Base-by-base conservation (phyloP, 1,140 invertebrate species). In the Formica exsecta region DNA sequence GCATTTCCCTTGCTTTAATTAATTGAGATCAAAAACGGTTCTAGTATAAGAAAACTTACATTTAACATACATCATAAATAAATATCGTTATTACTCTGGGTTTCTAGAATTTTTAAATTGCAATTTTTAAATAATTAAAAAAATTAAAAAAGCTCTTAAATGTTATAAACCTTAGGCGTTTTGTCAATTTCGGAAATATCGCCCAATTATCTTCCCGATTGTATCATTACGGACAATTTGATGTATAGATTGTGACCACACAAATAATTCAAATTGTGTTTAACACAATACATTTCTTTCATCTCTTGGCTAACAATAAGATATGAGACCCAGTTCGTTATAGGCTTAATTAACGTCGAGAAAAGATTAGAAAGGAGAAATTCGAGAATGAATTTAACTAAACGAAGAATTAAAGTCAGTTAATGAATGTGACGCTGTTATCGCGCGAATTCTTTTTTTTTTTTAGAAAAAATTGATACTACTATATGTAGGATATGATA, bases 371-470 rank as follows among this genome's bases (percentile, higher is more conserved):
- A 80, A 54, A 68, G 25, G 11, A n/a, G 13, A 22, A 59, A 38
- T 38, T 79, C 62, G 7, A 59, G 9, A 71, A 70, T 29, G 13
- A 73, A 5, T 66, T 66, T 66, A 44, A 59, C 36, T 9, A 68
- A 44, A 61, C 38, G 38, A 54, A 75, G 57, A 62, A 80, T 5
- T 32, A 32, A 25, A 73, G 4, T 16, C 22, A 61, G 44, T 51
- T 79, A 68, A 68, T 51, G 13, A 81, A 25, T 32, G 29, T 38
- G 38, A 44, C 19, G 38, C 32, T 73, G 61, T 81, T 79, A 51
- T 59, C 25, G 19, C 25, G 25, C 65, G 7, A 59, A 41, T 22
- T 13, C 0, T 11, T 51, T 59, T 36, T 59, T 22, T 44, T 44
- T 71, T 71, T 29, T 1, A 48, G 1, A 3, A 77, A 3, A 71